A percentile compares a stretch with the other conserved stretches of the same genome.
Conservation (phyloP, 2,113 vertebrate species). For the Leptodactylus fuscus region DNA sequence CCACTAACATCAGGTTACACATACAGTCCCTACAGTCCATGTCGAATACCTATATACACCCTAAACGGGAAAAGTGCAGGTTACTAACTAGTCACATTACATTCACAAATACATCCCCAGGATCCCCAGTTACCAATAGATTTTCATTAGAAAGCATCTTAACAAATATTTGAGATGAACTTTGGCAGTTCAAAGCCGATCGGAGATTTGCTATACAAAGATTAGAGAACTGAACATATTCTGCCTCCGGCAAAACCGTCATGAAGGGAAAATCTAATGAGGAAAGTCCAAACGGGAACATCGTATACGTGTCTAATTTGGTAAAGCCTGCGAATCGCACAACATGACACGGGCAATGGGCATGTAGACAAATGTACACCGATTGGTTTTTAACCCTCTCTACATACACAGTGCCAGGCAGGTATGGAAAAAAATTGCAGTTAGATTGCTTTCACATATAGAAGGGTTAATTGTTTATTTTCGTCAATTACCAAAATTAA, state of each 20-base stretch:
- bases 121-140: neutral
- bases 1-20: too few relatives aligned
- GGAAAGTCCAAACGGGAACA: conserved; percentile 6
- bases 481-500: too few relatives aligned
- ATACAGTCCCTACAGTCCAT: too few relatives aligned
- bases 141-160: conserved; percentile 34
- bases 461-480: too few relatives aligned
- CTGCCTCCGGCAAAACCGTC: conserved; percentile 27
- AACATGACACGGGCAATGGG: neutral
- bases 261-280: conserved; percentile 27
- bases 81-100: neutral
- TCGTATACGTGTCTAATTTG: conserved; percentile 27
- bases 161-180: neutral
- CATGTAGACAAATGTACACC: neutral
- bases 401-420: neutral
- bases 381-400: neutral
- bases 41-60: neutral
- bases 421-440: too few relatives aligned
- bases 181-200: neutral
- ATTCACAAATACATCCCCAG: neutral
- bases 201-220: conserved; percentile 33
- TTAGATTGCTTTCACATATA: too few relatives aligned
- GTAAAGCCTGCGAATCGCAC: neutral
- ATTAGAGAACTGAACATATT: conserved; percentile 49
- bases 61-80: neutral